Evolutionary conservation across 2,888 invertebrate genomes (phyloP), one percentile per base, ranked within the genome.

Genomic region (Nipponacmea schrenckii): DNA sequence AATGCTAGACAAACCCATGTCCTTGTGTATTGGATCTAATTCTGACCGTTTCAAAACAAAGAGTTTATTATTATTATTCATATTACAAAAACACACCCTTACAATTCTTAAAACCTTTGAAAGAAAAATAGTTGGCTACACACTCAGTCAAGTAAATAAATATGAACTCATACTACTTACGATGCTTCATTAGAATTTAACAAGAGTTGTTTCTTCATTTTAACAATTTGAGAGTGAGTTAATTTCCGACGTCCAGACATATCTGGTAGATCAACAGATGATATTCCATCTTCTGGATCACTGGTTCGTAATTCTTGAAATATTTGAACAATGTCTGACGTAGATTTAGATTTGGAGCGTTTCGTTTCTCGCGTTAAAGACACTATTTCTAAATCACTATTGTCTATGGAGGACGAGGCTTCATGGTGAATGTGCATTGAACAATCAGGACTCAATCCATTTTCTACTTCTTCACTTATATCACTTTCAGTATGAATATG

Each of bases 131-230:
- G n/a, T n/a, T n/a, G n/a, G n/a, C n/a, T n/a, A n/a, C n/a, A n/a
- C n/a, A n/a, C n/a, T n/a, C n/a, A n/a, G n/a, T n/a, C n/a, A n/a
- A n/a, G n/a, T n/a, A n/a, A n/a, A n/a, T n/a, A n/a, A n/a, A n/a
- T n/a, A 17, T 48, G 0, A 50, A 31, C n/a, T 15, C 65, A 66
- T 24, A 56, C 5, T 20, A 86, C 88, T 86, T 85, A 89, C 90
- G 89, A 89, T 46, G 89, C 88, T 83, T 89, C 89, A 63, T 85
- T 86, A 45, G 86, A 84, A 70, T 87, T 87, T 70, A 85, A 83
- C 24, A 89, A 78, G 62, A 89, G 83, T 66, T 89, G 85, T 68
- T 89, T 88, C 74, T 87, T 87, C 80, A 89, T 86, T 67, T 84
- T 81, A 70, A 84, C 74, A 17, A 87, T 76, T 71, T 88, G 83